A percentile compares a stretch with the other conserved stretches of the same genome.
These are phyloP conservation scores for Brachionus plicatilis DNA, from an alignment of 1,140 invertebrate species.

Conservation along the genomic window DNA sequence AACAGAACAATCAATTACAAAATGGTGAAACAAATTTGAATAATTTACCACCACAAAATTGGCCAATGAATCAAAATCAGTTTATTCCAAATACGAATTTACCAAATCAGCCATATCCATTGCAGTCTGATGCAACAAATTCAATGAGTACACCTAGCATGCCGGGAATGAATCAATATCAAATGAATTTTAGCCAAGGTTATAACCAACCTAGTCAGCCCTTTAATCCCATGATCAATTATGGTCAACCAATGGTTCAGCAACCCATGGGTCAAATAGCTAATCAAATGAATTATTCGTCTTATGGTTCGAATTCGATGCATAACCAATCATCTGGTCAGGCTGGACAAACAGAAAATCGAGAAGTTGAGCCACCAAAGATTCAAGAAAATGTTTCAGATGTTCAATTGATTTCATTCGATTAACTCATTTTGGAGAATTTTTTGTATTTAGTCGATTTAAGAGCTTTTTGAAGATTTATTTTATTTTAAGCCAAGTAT, in stretches of 20 bases:
- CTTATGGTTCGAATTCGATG: background rate
- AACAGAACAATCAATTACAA: background rate
- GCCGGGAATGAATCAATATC: background rate
- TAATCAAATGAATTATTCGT: background rate
- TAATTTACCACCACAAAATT: background rate
- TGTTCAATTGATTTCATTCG: background rate
- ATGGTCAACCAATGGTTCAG: background rate
- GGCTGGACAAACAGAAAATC: background rate
- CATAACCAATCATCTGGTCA: background rate
- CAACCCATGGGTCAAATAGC: background rate
- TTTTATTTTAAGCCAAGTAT: background rate
- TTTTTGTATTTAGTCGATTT: background rate
- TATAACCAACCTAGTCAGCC: background rate
- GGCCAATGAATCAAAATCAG: slow-evolving; percentile 5
- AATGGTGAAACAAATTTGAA: background rate
- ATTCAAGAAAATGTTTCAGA: background rate
- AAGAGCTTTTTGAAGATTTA: background rate
- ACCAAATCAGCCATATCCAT: background rate
- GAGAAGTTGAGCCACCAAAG: background rate
- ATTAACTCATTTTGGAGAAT: background rate
- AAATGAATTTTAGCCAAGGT: background rate
- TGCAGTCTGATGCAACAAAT: background rate
- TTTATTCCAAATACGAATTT: background rate
- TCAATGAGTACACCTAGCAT: background rate
- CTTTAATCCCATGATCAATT: background rate